Evolutionary conservation across 2,888 invertebrate genomes (phyloP).

Genomic region (Limnephilus marmoratus): DNA sequence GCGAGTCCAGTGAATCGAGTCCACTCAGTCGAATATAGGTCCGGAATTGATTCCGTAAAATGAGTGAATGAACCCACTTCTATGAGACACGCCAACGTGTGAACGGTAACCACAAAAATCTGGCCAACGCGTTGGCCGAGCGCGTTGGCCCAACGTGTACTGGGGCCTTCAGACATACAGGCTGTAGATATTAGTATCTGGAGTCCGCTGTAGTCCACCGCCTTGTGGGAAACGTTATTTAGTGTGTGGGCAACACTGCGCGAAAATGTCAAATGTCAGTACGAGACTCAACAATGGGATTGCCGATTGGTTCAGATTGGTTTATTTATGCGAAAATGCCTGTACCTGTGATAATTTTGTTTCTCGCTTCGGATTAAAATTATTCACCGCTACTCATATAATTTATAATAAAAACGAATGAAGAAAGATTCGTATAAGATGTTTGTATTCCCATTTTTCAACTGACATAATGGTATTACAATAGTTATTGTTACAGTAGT

Average conservation of each 20-base stretch:
- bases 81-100: too few species aligned
- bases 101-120: too few species aligned
- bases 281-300: too few species aligned
- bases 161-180: too few species aligned
- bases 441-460: not conserved
- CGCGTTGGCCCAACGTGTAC: too few species aligned
- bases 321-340: not conserved
- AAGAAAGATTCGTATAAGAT: not conserved
- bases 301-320: too few species aligned
- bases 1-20: too few species aligned
- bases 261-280: not conserved
- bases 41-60: too few species aligned
- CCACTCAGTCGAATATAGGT: too few species aligned
- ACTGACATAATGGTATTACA: not conserved
- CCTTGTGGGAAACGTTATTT: not conserved
- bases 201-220: not conserved
- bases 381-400: not conserved
- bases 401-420: not conserved
- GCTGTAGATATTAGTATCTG: too few species aligned
- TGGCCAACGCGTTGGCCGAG: too few species aligned
- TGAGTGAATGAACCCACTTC: too few species aligned
- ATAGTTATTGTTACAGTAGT: not conserved
- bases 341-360: not conserved
- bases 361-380: not conserved
- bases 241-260: not conserved